Evolutionary conservation across 2,888 invertebrate genomes (phyloP).

Genomic region (Tineola bisselliella): DNA sequence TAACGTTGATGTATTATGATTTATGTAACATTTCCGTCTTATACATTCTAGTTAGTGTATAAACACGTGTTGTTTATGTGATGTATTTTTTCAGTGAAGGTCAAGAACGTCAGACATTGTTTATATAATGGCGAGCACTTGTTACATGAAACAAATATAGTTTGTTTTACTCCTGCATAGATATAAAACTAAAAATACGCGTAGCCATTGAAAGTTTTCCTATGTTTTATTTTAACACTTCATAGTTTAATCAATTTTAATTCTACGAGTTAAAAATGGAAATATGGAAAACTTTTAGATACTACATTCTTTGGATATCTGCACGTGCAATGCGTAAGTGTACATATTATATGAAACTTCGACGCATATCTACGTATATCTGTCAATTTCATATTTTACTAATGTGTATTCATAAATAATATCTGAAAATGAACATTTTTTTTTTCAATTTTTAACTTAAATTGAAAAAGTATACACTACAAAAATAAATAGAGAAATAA

Average conservation of each 20-base stretch:
- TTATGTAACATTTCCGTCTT: neutral
- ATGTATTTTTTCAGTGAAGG: neutral
- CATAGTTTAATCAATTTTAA: neutral
- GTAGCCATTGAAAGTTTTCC: neutral
- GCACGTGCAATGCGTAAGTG: too few species aligned
- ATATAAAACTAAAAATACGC: neutral
- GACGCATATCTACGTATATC: too few species aligned
- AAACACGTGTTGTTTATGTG: neutral
- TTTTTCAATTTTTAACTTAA: too few species aligned
- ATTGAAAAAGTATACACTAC: too few species aligned
- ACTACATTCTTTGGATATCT: too few species aligned
- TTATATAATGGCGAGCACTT: neutral
- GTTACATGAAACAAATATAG: neutral
- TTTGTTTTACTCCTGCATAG: neutral
- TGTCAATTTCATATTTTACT: too few species aligned
- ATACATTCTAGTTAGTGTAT: neutral
- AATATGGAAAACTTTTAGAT: neutral
- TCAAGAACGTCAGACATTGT: neutral
- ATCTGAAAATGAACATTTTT: too few species aligned
- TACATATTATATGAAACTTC: too few species aligned
- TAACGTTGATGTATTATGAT: neutral
- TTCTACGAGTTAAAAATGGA: neutral
- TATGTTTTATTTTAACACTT: neutral
- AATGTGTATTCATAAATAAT: too few species aligned
- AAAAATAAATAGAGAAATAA: too few species aligned